These are phyloP conservation scores for Sorex fumeus DNA, from an alignment of 2,113 vertebrate species.

Conservation along the genomic window DNA sequence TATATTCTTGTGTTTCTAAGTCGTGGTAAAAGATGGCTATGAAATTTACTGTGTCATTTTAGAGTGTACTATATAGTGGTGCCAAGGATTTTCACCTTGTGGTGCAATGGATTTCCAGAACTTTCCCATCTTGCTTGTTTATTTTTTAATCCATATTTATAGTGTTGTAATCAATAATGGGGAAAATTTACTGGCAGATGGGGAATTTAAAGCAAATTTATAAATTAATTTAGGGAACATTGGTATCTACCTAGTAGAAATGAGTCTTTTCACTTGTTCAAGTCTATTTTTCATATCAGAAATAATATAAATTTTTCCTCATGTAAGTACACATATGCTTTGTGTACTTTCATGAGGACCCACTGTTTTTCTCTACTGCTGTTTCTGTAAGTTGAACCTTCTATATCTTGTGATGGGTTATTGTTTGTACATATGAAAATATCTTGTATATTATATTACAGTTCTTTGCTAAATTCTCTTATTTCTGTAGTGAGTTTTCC, in stretches of 20 bases:
- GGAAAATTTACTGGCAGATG: neutral
- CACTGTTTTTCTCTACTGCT: slow-evolving; percentile 6
- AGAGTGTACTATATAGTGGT: neutral
- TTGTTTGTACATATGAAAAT: slow-evolving; percentile 9
- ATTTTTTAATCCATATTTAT: neutral
- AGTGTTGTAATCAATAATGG: neutral
- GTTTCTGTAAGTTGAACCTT: neutral
- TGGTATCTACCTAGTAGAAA: slow-evolving; percentile 13
- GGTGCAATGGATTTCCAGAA: neutral
- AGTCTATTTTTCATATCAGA: slow-evolving; percentile 10
- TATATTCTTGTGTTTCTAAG: neutral
- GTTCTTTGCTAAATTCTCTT: slow-evolving; percentile 41
- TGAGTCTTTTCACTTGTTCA: neutral
- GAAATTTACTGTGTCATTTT: neutral
- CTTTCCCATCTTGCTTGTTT: neutral
- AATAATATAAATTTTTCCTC: slow-evolving; percentile 45
- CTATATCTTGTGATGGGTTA: neutral
- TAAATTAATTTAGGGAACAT: neutral
- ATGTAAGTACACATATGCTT: neutral
- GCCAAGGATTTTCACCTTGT: neutral
- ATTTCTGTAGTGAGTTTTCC: neutral
- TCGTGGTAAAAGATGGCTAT: neutral
- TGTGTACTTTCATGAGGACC: neutral
- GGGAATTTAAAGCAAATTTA: neutral
- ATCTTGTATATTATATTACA: slow-evolving; percentile 32